Evolutionary conservation across 2,797 vertebrate species (phyloP).

Genomic region (Pagetopsis macropterus): DNA sequence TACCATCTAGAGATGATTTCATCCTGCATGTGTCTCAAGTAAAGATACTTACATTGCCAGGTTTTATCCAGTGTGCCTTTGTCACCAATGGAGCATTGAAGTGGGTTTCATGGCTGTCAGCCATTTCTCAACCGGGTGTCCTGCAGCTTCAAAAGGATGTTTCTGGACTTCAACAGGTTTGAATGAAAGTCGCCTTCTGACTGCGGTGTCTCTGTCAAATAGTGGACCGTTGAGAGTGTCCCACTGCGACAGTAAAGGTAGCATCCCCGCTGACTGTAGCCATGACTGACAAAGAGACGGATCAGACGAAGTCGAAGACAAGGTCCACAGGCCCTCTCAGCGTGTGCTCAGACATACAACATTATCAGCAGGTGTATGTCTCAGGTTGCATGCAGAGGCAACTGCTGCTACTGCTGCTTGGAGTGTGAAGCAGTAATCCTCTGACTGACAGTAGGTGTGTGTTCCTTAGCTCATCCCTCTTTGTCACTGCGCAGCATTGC

Average conservation of each 20-base stretch:
- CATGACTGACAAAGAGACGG: conserved; percentile 46
- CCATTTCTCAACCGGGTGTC: conserved; percentile 63
- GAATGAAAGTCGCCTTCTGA: conserved; percentile 28
- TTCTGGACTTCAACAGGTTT: conserved; percentile 36
- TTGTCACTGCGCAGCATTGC: conserved; percentile 21
- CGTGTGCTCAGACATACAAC: conserved; percentile 42
- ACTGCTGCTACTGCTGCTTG: conserved; percentile 2
- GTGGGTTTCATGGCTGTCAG: conserved; percentile 46
- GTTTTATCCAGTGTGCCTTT: conserved; percentile 72
- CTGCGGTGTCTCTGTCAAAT: conserved; percentile 26
- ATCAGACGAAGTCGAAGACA: conserved; percentile 29
- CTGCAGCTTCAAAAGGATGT: conserved; percentile 30
- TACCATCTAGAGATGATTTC: conserved; percentile 9
- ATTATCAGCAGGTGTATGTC: conserved; percentile 45
- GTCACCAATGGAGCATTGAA: conserved; percentile 59
- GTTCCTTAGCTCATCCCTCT: conserved; percentile 33
- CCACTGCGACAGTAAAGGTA: conserved; percentile 29
- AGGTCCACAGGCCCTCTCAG: conserved; percentile 35
- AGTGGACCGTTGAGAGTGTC: conserved; percentile 21
- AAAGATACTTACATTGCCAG: conserved; percentile 77
- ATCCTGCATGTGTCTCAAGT: conserved; percentile 17
- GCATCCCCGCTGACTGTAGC: conserved; percentile 34
- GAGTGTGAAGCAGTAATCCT: conserved; percentile 30
- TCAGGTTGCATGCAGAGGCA: conserved; percentile 51
- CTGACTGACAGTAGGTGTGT: conserved; percentile 23